Base-by-base conservation (phyloP, 35 echinoderm and acorn worm genomes). In the Patiria miniata region DNA sequence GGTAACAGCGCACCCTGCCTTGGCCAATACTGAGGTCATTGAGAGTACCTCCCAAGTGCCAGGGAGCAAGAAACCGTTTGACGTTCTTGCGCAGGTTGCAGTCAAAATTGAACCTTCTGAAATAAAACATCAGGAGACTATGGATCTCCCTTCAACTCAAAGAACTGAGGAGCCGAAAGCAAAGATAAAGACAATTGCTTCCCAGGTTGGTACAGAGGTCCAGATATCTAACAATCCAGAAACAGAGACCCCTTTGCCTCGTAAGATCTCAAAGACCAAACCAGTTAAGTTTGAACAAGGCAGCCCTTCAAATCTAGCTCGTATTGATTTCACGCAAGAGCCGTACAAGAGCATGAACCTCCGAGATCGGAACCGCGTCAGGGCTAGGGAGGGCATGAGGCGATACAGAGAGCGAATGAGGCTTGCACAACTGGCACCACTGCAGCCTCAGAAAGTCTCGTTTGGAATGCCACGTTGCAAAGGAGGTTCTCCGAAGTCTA, bases 271-370 rank as follows among this genome's bases (percentile, higher is more conserved):
- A 47, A 47, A 47, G 4, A 47, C 12, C 42, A 47, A 6, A 12
- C 42, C 42, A 6, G 42, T 47, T 47, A 12, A 47, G 4, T 12
- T 6, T 47, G 42, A 4, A 47, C 4, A 4, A 6, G 42, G 42
- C 42, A 47, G 12, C 42, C 42, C 42, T 12, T 6, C 12, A 30
- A 14, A 18, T 14, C 29, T 23, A 73, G 65, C 23, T 23, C 65
- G 34, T 14, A 36, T 73, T 30, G 65, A 73, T 73, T 73, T 73
- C 26, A 73, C 65, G 3, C 65, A 73, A 34, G 65, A 73, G 26
- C 65, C 65, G 3, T 73, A 73, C 65, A 73, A 23, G 15, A 73
- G 65, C 65, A 73, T 73, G 65, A 73, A 23, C 65, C 34, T 73
- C 10, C 65, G 65, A 32, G 65, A 73, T 14, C 65, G 65, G 2